Base-by-base conservation (phyloP, 53 echinoderm and acorn worm genomes). In the Temnopleurus reevesii region DNA sequence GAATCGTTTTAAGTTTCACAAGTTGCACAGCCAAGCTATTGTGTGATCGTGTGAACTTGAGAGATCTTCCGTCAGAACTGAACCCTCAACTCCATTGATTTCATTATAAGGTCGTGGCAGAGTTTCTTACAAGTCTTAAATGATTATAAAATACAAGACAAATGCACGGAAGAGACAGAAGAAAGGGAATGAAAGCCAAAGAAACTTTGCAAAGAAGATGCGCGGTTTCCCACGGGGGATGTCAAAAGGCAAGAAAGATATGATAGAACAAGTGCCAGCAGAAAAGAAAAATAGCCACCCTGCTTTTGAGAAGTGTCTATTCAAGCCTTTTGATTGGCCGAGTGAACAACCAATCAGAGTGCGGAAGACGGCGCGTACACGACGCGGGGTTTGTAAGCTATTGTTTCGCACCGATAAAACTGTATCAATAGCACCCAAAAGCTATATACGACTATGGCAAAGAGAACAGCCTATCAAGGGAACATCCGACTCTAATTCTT, bases 371-470 rank as follows among this genome's bases (percentile, higher is more conserved):
- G 33, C n/a, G 28, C 24, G n/a, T 19, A 33, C 7, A 23, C 88
- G 65, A 49, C 88, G 88, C 55, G 51, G 51, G 47, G 88, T 71
- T 87, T 87, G 88, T 87, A 51, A 53, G 66, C 88, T 87, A 87
- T 87, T 87, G 88, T 87, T 87, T 71, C 88, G 53, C 88, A 53
- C 65, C 65, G 54, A 30, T 57, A 33, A 57, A 63, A 36, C 35
- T 21, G 58, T 59, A 60, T 43, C 60, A 85, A 59, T 60, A 60
- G 44, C 59, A n/a, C 60, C 61, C 57, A 60, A 60, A 54, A 83
- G 83, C 83, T 58, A 43, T 57, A 53, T 27, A 26, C 26, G 59
- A 60, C 60, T 26, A 27, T 23, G 35, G 25, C 59, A 58, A 85
- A 85, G 60, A 44, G 85, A 85, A 59, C 85, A 12, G 44, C 15